These are phyloP conservation scores for Falco biarmicus DNA, from an alignment of 2,797 vertebrate species.

Conservation along the genomic window DNA sequence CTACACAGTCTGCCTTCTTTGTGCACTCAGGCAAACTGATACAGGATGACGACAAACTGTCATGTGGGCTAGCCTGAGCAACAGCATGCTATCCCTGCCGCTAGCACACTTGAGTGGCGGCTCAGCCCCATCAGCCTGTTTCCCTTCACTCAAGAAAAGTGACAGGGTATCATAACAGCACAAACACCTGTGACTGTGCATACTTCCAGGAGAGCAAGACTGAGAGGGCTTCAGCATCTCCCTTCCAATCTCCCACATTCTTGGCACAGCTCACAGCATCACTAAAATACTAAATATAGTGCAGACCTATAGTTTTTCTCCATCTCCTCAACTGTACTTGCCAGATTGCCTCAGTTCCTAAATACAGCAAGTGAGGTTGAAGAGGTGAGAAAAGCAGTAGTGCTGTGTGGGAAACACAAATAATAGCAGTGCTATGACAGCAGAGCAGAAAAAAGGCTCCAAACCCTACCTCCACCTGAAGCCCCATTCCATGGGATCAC, in stretches of 20 bases:
- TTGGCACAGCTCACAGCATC: background rate
- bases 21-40: background rate
- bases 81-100: background rate
- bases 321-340: background rate
- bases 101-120: background rate
- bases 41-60: background rate
- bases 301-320: background rate
- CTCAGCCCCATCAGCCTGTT: background rate
- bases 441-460: background rate
- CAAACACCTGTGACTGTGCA: background rate
- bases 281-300: background rate
- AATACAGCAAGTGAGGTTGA: background rate
- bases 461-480: constrained; percentile 36
- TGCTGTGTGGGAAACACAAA: constrained; percentile 14
- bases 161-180: background rate
- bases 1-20: background rate
- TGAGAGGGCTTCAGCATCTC: background rate
- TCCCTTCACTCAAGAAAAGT: background rate
- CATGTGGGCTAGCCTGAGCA: background rate
- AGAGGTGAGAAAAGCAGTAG: constrained; percentile 7
- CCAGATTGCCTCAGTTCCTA: constrained; percentile 25
- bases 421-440: constrained; percentile 13
- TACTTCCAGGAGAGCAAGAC: background rate
- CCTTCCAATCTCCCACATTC: background rate
- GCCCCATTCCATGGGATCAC: constrained; percentile 20